Base-by-base conservation (phyloP, 1,140 invertebrate species). In the Bombus cullumanus region DNA sequence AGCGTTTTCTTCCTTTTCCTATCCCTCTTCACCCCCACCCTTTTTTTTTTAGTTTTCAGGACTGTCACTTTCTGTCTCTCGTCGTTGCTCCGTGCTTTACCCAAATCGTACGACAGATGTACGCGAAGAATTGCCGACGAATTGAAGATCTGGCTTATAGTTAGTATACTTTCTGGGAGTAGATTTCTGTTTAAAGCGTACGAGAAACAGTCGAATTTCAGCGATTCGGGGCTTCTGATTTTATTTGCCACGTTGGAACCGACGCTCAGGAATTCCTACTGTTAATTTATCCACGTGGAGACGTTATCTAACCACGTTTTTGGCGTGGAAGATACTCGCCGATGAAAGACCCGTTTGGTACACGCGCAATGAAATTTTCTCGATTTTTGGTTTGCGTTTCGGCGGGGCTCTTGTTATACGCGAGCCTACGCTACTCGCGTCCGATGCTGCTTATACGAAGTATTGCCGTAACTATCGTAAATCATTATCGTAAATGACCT, bases 271-370 rank as follows among this genome's bases (percentile, higher is more conserved):
- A 57, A 71, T 71, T 57, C 28, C 37, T 59, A 10, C 57, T 72
- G 79, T 68, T 57, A 47, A 53, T 81, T 72, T 81, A 81, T 72
- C 34, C 66, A 1, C 47, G 47, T 72, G 8, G 78, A 57, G n/a
- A 69, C 34, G 78, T 13, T 43, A 28, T 64, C 28, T 18, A 64
- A n/a, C 13, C 13, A 18, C n/a, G 18, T 8, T 22, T 53, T 53
- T 22, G 0, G 0, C 47, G 6, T 2, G 47, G 0, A 18, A 18
- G 5, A n/a, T 39, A 41, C 57, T 71, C 47, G 47, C 4, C 5
- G 43, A 12, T 41, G 68, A 81, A 81, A 71, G 25, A 9, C 31
- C 0, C 25, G 34, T 28, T 80, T 31, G 37, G 0, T 72, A 71
- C 39, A 57, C 71, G 71, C 28, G 37, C 39, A 18, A 81, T 41